Percentiles rank a stretch among this genome's conserved stretches.
These are phyloP conservation scores for Cynopterus brachyotis DNA, from an alignment of 2,113 vertebrate species.

Conservation along the genomic window DNA sequence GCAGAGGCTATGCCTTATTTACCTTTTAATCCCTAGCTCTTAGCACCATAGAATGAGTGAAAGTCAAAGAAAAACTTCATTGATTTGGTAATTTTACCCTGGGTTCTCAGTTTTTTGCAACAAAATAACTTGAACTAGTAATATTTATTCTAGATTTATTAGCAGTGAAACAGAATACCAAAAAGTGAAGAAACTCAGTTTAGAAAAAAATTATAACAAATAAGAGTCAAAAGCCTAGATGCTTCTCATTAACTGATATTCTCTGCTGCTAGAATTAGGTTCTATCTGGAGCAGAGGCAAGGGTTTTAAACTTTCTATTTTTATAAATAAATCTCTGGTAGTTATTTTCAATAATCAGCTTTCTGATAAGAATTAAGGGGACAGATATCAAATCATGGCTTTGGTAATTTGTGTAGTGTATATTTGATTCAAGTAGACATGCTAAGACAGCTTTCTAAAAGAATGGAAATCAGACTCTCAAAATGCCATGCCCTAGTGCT, in stretches of 20 bases:
- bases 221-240: no score
- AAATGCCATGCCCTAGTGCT: not conserved
- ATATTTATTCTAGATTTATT: not conserved
- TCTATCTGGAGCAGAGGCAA: not conserved
- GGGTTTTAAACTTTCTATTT: slow-evolving; percentile 18
- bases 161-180: not conserved
- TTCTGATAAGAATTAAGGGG: slow-evolving; percentile 1
- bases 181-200: slow-evolving; percentile 8
- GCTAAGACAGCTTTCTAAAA: slow-evolving; percentile 10
- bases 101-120: not conserved
- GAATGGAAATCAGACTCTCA: not conserved
- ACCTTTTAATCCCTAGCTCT: not conserved
- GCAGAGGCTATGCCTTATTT: not conserved
- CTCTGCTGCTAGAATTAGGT: not conserved
- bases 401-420: not conserved
- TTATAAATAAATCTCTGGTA: not conserved
- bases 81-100: not conserved
- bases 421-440: not conserved
- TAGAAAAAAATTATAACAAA: not conserved
- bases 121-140: not conserved
- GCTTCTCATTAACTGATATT: not conserved
- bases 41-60: not conserved
- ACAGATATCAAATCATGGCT: not conserved
- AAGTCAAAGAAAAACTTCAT: not conserved
- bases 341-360: not conserved